Conservation (phyloP, 92 coral and sea anemone genomes). For the Parazoanthus darwini region DNA sequence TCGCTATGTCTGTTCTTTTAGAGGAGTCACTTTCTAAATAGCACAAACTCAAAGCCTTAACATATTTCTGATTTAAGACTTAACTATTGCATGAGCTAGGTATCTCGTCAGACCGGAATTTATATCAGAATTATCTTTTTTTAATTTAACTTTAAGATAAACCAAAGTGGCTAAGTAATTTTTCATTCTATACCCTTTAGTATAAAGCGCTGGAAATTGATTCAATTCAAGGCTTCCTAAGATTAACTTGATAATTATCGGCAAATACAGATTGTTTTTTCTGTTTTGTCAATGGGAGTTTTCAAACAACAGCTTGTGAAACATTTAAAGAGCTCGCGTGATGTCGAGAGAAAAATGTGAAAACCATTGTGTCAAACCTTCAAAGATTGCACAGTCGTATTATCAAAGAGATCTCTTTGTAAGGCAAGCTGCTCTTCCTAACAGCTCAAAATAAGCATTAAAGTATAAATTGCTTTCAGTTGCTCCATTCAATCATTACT, state of each 20-base stretch:
- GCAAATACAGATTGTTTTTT: background rate
- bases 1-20: too few species aligned
- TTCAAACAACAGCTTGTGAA: background rate
- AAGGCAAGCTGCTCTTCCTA: background rate
- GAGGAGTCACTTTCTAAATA: too few species aligned
- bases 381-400: background rate
- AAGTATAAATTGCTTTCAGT: background rate
- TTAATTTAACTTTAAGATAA: too few species aligned
- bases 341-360: background rate
- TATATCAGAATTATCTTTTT: too few species aligned
- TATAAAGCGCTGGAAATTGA: background rate
- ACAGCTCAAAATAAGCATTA: background rate
- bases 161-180: too few species aligned
- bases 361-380: too few species aligned
- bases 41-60: too few species aligned
- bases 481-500: background rate
- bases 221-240: background rate
- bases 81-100: background rate
- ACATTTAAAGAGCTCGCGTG: background rate
- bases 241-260: background rate
- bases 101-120: background rate
- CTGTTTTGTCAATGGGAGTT: background rate
- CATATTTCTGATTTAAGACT: too few species aligned
- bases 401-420: background rate
- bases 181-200: background rate